These are phyloP conservation scores for Cardiocondyla obscurior DNA, from an alignment of 1,140 invertebrate species.

Conservation along the genomic window DNA sequence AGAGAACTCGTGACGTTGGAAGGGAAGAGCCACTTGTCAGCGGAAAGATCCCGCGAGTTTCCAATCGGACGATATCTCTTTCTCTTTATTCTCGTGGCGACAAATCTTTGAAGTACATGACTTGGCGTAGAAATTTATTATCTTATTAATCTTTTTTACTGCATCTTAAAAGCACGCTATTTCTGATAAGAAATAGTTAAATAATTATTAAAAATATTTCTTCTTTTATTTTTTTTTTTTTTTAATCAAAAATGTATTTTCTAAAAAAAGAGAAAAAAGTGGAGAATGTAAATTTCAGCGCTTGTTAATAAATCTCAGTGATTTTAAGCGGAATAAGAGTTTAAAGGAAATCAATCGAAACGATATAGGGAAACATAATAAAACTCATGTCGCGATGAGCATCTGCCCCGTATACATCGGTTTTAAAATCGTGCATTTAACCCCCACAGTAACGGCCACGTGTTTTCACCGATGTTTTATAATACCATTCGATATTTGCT, in stretches of 20 bases:
- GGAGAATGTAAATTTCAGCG: neutral
- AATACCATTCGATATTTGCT: constrained; percentile 59
- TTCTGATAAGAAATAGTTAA: no score
- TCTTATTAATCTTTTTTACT: neutral
- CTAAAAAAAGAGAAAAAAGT: neutral
- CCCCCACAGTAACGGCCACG: constrained; percentile 66
- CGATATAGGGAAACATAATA: neutral
- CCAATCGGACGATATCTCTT: neutral
- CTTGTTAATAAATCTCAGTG: neutral
- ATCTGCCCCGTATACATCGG: constrained; percentile 76
- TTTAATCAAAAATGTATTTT: neutral
- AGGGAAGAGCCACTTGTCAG: neutral
- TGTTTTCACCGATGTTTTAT: constrained; percentile 66
- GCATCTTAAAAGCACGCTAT: neutral
- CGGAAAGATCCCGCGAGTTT: neutral
- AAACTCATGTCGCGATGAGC: constrained; percentile 56
- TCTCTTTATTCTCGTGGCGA: neutral
- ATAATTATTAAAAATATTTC: no score
- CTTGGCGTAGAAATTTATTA: no score
- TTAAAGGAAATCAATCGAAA: neutral
- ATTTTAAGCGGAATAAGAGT: neutral
- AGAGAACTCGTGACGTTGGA: neutral
- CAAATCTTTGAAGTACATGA: neutral
- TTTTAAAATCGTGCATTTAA: constrained; percentile 57
- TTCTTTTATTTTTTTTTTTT: neutral